Evolutionary conservation across 2,113 vertebrate species (phyloP).

Genomic region (Megalops atlanticus): DNA sequence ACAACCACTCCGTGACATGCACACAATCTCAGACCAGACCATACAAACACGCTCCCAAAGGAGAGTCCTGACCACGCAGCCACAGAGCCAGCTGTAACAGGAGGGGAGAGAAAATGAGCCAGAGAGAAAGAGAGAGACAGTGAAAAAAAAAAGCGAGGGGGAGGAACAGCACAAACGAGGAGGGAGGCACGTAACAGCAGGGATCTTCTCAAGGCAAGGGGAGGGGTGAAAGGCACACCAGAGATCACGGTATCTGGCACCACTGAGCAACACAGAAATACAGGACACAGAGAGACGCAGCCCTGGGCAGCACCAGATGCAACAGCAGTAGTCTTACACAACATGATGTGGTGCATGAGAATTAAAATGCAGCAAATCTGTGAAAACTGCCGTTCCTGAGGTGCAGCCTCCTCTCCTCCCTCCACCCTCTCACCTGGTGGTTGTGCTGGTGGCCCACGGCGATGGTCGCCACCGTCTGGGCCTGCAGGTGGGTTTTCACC

Average conservation of each 20-base stretch:
- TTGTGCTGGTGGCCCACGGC: constrained; percentile 93
- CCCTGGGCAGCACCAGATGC: background rate
- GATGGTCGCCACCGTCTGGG: constrained; percentile 75
- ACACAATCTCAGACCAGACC: background rate
- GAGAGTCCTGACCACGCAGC: background rate
- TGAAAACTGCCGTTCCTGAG: too few species aligned
- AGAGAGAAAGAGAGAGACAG: background rate
- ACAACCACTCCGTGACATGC: background rate
- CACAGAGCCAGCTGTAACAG: background rate
- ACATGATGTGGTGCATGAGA: background rate
- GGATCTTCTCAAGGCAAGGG: background rate
- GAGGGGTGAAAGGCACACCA: background rate
- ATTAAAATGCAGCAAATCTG: too few species aligned
- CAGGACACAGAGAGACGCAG: background rate
- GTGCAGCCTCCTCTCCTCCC: background rate
- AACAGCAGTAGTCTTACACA: background rate
- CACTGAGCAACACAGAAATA: background rate
- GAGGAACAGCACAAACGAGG: background rate
- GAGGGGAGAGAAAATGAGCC: background rate
- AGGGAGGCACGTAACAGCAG: background rate
- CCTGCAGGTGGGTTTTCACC: constrained; percentile 93
- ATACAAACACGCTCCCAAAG: background rate
- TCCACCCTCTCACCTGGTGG: constrained; percentile 76
- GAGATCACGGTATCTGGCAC: background rate
- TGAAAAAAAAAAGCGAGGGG: background rate